These are phyloP conservation scores for Noctuana brunneofusca DNA, from an alignment of 2,888 invertebrate genomes.

Conservation along the genomic window DNA sequence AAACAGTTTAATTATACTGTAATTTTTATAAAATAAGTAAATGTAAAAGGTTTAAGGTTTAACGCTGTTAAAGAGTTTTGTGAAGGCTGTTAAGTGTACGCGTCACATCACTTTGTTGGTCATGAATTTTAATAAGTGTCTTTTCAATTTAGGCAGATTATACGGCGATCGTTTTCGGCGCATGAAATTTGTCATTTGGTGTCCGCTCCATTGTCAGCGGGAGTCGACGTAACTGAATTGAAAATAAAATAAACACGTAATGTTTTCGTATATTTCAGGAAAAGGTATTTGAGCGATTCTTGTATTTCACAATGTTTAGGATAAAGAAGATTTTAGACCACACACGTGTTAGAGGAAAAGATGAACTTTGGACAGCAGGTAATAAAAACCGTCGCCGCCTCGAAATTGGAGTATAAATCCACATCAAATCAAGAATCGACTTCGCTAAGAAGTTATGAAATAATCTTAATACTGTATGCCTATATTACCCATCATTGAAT, in stretches of 20 bases:
- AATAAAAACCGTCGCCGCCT: too few species aligned
- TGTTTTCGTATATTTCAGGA: slow-evolving; percentile 16
- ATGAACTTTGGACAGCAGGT: too few species aligned
- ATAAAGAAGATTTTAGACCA: slow-evolving; percentile 6
- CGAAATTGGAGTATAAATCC: too few species aligned
- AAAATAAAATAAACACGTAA: slow-evolving; percentile 25
- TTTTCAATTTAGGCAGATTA: slow-evolving; percentile 46
- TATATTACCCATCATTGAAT: too few species aligned
- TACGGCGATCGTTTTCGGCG: slow-evolving; percentile 40
- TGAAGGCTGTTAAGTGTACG: too few species aligned
- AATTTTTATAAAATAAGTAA: too few species aligned
- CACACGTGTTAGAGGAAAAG: neutral
- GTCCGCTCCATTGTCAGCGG: slow-evolving; percentile 42
- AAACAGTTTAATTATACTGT: too few species aligned
- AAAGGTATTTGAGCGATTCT: neutral
- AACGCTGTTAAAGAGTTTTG: neutral
- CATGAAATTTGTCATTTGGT: slow-evolving; percentile 61
- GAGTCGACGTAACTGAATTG: slow-evolving; percentile 38
- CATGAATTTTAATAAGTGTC: slow-evolving; percentile 18
- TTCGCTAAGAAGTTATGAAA: too few species aligned
- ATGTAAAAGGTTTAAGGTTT: too few species aligned
- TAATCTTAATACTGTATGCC: too few species aligned
- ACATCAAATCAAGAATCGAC: too few species aligned
- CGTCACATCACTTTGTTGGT: neutral
- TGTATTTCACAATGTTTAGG: neutral